Evolutionary conservation across 2,113 vertebrate genomes (phyloP).

Genomic region (Aythya baeri): DNA sequence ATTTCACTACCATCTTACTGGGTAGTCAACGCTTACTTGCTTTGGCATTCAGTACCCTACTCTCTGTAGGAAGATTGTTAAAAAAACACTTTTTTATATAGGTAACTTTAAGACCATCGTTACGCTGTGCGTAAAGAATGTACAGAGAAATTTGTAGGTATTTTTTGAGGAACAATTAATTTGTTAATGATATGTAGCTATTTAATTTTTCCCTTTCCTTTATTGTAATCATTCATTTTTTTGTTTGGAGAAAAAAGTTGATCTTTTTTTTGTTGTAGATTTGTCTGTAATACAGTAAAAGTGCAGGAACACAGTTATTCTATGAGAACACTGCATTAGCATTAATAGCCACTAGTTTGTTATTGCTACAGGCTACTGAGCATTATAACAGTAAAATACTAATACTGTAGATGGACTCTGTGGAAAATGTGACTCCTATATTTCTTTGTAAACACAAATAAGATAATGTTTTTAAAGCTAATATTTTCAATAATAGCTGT

Average conservation of each 20-base stretch:
- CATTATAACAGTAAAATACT: conserved; percentile 73
- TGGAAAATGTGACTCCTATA: conserved; percentile 71
- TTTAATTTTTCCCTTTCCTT: conserved; percentile 97
- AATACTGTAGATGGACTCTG: conserved; percentile 77
- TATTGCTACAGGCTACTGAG: conserved; percentile 87
- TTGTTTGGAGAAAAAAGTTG: conserved; percentile 95
- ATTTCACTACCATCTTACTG: conserved; percentile 86
- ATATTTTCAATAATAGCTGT: conserved; percentile 51
- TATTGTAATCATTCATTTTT: conserved; percentile 93
- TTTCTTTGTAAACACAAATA: conserved; percentile 57
- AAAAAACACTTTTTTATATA: conserved; percentile 93
- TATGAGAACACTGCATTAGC: conserved; percentile 90
- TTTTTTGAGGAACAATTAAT: conserved; percentile 99
- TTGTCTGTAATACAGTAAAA: conserved; percentile 86
- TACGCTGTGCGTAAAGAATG: conserved; percentile 99
- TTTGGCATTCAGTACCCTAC: conserved; percentile 89
- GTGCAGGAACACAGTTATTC: conserved; percentile 98
- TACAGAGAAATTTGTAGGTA: conserved; percentile 99
- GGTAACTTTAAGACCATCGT: conserved; percentile 99
- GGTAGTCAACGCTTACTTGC: conserved; percentile 83
- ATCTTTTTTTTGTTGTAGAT: conserved; percentile 92
- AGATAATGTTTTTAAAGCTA: conserved; percentile 64
- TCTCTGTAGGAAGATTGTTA: conserved; percentile 90
- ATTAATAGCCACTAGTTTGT: conserved; percentile 90
- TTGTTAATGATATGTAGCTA: conserved; percentile 99